Conservation (phyloP, 2,888 invertebrate genomes). For the Lepeophtheirus nordmannii region DNA sequence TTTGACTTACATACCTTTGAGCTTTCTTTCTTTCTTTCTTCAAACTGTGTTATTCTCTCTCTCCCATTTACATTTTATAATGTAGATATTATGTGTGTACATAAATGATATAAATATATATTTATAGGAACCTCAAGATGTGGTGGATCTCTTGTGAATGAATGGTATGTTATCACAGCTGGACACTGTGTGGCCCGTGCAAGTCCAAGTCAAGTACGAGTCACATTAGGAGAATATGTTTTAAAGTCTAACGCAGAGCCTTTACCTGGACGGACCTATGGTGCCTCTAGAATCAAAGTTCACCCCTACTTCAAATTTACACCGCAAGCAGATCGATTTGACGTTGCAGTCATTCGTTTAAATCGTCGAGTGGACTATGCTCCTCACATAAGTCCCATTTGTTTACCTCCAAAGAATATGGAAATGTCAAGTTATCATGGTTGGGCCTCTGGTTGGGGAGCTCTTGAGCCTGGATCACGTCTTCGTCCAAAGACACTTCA, state of each 20-base stretch:
- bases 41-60: too few relatives aligned
- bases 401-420: constrained; percentile 72
- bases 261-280: constrained; percentile 75
- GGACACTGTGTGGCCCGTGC: constrained; percentile 74
- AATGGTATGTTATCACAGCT: constrained; percentile 79
- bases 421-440: constrained; percentile 78
- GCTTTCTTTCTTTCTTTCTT: too few relatives aligned
- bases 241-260: constrained; percentile 84
- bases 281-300: constrained; percentile 72
- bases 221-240: constrained; percentile 79
- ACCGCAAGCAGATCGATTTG: constrained; percentile 60
- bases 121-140: constrained; percentile 43
- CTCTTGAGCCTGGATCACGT: constrained; percentile 61
- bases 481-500: constrained; percentile 74
- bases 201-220: constrained; percentile 46
- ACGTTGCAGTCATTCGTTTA: constrained; percentile 71
- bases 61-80: too few relatives aligned
- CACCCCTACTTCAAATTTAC: constrained; percentile 86
- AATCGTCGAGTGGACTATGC: constrained; percentile 62
- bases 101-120: too few relatives aligned
- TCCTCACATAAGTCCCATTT: constrained; percentile 60
- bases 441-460: constrained; percentile 87
- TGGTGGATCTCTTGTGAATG: constrained; percentile 75
- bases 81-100: too few relatives aligned
- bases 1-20: too few relatives aligned